Percentiles rank a stretch among this genome's conserved stretches.
Conservation (phyloP, 1,140 invertebrate genomes). For the Maconellicoccus hirsutus region DNA sequence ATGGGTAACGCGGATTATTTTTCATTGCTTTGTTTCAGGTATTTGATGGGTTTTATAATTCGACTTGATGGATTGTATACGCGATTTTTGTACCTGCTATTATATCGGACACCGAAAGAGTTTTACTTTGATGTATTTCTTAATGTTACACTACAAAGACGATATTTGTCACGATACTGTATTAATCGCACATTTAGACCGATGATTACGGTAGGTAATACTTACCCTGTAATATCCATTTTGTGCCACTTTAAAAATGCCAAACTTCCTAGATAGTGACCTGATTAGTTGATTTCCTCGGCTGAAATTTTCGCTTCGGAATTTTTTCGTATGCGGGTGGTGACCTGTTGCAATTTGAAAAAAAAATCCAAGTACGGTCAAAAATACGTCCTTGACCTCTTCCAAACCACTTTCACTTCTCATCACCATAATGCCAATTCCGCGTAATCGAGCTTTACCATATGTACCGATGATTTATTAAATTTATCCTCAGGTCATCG, state of each 20-base stretch:
- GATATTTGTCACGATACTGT: no score
- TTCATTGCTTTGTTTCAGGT: background rate
- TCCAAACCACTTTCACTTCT: constrained; percentile 8
- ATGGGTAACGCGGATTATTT: background rate
- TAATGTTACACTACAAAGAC: no score
- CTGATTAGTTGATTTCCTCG: background rate
- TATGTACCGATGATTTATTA: background rate
- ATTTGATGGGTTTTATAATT: background rate
- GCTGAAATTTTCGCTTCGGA: no score
- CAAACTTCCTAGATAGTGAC: background rate
- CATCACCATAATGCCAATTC: background rate
- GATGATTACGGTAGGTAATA: background rate
- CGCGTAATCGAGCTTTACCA: background rate
- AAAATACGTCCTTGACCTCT: background rate
- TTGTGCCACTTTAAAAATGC: background rate
- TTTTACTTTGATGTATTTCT: no score
- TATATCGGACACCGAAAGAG: no score
- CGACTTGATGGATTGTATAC: background rate
- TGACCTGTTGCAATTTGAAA: background rate
- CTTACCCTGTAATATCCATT: background rate
- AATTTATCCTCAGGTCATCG: background rate
- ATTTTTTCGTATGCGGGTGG: background rate
- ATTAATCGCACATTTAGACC: background rate
- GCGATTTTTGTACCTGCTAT: no score
- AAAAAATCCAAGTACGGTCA: background rate